phyloP scores from a whole-genome alignment of 2,113 vertebrate species.

The Dermatemys mawii region DNA sequence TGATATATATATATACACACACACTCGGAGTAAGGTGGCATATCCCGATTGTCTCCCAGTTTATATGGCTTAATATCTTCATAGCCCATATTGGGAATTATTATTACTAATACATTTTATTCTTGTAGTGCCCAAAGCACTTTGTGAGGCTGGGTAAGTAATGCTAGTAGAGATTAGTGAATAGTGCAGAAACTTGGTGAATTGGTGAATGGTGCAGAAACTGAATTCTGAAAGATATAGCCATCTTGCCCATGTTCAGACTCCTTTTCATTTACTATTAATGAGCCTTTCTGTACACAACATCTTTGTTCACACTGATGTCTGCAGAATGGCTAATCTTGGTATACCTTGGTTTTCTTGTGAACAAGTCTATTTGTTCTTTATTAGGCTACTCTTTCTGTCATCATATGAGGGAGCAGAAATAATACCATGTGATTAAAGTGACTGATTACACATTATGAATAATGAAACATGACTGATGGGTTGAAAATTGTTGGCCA shows the following conservation, averaged over 20 bases:
- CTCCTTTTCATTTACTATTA: not conserved
- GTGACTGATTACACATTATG: not conserved
- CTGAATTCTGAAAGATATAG: not conserved
- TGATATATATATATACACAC: no score
- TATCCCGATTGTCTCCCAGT: not conserved
- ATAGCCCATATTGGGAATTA: not conserved
- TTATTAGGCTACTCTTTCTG: not conserved
- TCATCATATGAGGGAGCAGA: not conserved
- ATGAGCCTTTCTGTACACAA: not conserved
- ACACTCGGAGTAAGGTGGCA: not conserved
- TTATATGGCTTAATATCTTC: not conserved
- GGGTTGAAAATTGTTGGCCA: not conserved
- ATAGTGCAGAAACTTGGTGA: no score
- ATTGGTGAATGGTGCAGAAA: not conserved
- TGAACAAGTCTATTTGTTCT: not conserved
- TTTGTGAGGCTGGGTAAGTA: not conserved
- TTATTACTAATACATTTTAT: not conserved
- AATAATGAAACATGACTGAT: not conserved
- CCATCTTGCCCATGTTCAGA: not conserved
- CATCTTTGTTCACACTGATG: not conserved
- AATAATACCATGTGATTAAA: not conserved
- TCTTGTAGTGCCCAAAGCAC: not conserved
- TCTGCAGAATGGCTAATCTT: not conserved
- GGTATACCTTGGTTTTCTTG: not conserved
- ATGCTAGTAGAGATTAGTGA: not conserved